Evolutionary conservation across 2,888 invertebrate species (phyloP).

Genomic region (Tachystola acroxantha): DNA sequence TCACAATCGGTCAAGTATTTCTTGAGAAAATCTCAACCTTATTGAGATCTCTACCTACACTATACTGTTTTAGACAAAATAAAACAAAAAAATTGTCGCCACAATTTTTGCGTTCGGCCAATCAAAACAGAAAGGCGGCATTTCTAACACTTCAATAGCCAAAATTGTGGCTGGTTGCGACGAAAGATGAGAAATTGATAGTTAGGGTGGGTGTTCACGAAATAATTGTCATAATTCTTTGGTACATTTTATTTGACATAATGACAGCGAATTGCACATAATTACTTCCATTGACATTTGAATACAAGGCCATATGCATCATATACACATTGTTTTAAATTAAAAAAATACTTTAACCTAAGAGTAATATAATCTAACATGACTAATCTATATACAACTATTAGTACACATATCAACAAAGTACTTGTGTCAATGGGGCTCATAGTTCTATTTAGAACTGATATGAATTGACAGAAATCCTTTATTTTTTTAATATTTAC

Average conservation of each 20-base stretch:
- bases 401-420: conserved; percentile 36
- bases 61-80: too few relatives aligned
- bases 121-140: too few relatives aligned
- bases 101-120: too few relatives aligned
- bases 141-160: too few relatives aligned
- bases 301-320: conserved; percentile 39
- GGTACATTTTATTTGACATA: conserved; percentile 51
- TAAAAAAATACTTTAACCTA: conserved; percentile 11
- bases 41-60: too few relatives aligned
- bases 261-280: conserved; percentile 60
- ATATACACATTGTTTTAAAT: conserved; percentile 5
- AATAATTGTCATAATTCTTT: conserved; percentile 24
- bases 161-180: too few relatives aligned
- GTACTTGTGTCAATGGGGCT: conserved; percentile 66
- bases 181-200: too few relatives aligned
- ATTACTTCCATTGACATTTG: conserved; percentile 52
- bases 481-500: conserved; percentile 51
- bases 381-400: neutral
- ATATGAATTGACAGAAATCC: conserved; percentile 58
- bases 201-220: neutral
- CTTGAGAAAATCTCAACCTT: too few relatives aligned
- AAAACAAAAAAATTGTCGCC: too few relatives aligned
- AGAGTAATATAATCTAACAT: neutral
- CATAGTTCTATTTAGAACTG: conserved; percentile 45
- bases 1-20: too few relatives aligned